Evolutionary conservation across 2,888 invertebrate species (phyloP).

Genomic region (Eupithecia exiguata): DNA sequence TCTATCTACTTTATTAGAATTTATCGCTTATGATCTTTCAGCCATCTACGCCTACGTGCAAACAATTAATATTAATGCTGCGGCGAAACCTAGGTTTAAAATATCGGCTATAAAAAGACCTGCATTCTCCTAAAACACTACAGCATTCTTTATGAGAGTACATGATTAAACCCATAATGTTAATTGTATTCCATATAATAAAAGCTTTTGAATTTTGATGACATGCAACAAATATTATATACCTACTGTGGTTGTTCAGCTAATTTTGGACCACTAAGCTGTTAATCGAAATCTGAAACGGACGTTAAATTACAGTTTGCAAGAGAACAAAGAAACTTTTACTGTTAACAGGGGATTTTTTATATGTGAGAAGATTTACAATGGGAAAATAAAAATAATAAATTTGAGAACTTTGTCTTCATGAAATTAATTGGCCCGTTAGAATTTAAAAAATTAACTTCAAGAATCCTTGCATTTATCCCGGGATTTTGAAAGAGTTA

Average conservation of each 20-base stretch:
- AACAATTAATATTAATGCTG: background rate
- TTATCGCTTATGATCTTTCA: background rate
- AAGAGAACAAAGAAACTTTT: background rate
- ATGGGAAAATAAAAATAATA: background rate
- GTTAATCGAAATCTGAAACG: background rate
- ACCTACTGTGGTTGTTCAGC: background rate
- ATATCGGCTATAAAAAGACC: background rate
- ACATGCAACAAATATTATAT: no score
- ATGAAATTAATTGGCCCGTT: background rate
- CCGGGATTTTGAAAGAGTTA: background rate
- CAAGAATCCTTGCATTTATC: background rate
- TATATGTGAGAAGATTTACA: conserved; percentile 1
- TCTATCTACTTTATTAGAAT: background rate
- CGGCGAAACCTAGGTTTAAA: background rate
- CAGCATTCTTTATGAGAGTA: background rate
- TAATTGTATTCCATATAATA: no score
- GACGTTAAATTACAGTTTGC: conserved; percentile 7
- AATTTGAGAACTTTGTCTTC: background rate
- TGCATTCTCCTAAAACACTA: no score
- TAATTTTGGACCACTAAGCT: background rate
- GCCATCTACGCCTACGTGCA: background rate
- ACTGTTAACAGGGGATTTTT: conserved; percentile 3
- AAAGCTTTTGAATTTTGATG: no score
- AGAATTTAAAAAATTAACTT: background rate
- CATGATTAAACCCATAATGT: no score